phyloP scores from a whole-genome alignment of 2,888 invertebrate species.

The Frankliniella intonsa region DNA sequence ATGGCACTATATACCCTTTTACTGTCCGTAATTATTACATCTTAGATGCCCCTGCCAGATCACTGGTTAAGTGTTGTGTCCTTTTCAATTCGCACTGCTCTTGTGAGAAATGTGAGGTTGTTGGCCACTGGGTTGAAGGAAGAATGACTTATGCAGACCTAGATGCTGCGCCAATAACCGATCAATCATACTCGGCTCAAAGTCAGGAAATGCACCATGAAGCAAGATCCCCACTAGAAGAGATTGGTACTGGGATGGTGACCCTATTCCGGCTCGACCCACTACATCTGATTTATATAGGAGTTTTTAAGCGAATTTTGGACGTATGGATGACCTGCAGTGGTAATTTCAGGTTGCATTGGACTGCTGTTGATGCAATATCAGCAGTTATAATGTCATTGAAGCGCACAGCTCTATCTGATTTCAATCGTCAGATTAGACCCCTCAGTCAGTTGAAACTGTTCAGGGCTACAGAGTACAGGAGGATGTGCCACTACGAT shows the following conservation, averaged over 20 bases:
- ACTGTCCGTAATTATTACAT: slow-evolving; percentile 32
- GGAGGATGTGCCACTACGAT: not conserved
- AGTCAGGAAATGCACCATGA: slow-evolving; percentile 36
- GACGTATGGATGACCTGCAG: slow-evolving; percentile 32
- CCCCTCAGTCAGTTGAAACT: too few species aligned
- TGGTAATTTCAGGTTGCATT: too few species aligned
- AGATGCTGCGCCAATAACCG: slow-evolving; percentile 26
- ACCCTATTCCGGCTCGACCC: slow-evolving; percentile 34
- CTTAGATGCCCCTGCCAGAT: slow-evolving; percentile 34
- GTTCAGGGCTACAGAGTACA: not conserved
- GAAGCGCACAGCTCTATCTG: too few species aligned
- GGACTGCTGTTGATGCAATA: too few species aligned
- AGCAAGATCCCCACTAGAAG: slow-evolving; percentile 35
- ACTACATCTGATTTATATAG: slow-evolving; percentile 37
- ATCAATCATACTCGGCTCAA: slow-evolving; percentile 32
- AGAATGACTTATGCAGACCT: slow-evolving; percentile 33
- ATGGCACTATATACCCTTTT: slow-evolving; percentile 22
- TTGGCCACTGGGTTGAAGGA: slow-evolving; percentile 35
- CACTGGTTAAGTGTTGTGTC: slow-evolving; percentile 32
- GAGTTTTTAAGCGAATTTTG: slow-evolving; percentile 38
- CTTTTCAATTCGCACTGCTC: slow-evolving; percentile 32
- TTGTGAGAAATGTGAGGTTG: slow-evolving; percentile 32
- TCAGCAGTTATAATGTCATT: too few species aligned
- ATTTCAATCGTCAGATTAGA: too few species aligned
- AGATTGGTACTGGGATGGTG: slow-evolving; percentile 36